Conservation (phyloP, 2,113 vertebrate species). For the Hippolais icterina region DNA sequence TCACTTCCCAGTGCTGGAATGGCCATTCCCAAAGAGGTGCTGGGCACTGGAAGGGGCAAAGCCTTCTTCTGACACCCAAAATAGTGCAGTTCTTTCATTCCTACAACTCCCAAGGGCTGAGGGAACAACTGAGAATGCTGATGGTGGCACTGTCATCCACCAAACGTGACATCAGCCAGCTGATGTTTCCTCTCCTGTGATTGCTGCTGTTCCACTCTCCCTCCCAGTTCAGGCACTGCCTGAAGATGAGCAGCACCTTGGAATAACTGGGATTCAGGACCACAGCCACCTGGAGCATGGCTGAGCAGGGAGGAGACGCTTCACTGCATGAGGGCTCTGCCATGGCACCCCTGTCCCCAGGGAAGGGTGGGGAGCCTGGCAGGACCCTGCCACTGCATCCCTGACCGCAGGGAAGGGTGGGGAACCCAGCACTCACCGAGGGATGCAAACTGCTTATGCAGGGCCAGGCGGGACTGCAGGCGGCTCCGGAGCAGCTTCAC, state of each 20-base stretch:
- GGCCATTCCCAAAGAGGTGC: background rate
- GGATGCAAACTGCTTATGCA: conserved; percentile 94
- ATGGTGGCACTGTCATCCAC: background rate
- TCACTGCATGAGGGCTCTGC: background rate
- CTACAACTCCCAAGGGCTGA: background rate
- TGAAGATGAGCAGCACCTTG: conserved; percentile 85
- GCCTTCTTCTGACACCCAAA: background rate
- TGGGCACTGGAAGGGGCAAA: background rate
- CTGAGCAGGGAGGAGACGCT: conserved; percentile 45
- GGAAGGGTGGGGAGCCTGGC: background rate
- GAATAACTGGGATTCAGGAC: conserved; percentile 88
- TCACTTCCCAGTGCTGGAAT: fast-evolving
- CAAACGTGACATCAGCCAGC: background rate
- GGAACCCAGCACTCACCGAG: conserved; percentile 78
- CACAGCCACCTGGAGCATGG: conserved; percentile 83
- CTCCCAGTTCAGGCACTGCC: conserved; percentile 90
- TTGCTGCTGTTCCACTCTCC: conserved; percentile 83
- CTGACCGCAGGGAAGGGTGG: background rate
- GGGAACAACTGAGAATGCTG: fast-evolving
- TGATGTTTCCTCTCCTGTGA: background rate
- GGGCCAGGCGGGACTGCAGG: conserved; percentile 88
- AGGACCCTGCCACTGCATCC: background rate
- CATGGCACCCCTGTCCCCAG: background rate
- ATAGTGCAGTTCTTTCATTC: background rate
- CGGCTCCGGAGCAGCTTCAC: conserved; percentile 90